These are phyloP conservation scores for Pitangus sulphuratus DNA, from an alignment of 2,797 vertebrate species.

Conservation along the genomic window DNA sequence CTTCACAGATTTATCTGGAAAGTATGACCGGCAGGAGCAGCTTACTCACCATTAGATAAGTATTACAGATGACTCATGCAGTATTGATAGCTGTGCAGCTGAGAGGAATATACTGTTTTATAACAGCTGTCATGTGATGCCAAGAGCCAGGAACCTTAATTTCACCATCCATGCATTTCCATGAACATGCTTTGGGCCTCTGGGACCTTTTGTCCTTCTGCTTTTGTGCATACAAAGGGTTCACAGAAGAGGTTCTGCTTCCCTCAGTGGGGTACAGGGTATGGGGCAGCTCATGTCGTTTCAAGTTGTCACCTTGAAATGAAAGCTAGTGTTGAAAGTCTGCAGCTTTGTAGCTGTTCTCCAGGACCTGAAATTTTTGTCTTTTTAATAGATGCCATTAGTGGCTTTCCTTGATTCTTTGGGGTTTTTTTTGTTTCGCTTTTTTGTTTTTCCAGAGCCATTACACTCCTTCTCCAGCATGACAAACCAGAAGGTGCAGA, in stretches of 20 bases:
- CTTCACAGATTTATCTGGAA: constrained; percentile 57
- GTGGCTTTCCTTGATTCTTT: constrained; percentile 45
- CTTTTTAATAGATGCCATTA: neutral
- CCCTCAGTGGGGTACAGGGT: neutral
- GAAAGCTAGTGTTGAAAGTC: neutral
- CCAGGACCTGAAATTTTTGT: neutral
- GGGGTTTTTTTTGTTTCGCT: neutral
- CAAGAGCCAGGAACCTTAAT: neutral
- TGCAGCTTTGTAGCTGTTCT: neutral
- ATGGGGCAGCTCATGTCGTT: neutral
- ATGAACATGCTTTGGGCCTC: neutral
- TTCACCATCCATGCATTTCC: neutral
- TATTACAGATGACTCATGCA: constrained; percentile 49
- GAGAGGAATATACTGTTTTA: neutral
- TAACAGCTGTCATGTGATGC: neutral
- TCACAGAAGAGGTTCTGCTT: neutral
- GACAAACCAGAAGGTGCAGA: neutral
- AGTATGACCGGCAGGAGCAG: neutral
- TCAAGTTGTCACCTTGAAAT: neutral
- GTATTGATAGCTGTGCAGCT: neutral
- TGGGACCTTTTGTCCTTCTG: neutral
- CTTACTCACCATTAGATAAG: constrained; percentile 70
- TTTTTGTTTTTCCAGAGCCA: constrained; percentile 10
- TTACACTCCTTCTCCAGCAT: neutral
- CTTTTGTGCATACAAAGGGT: neutral